A percentile compares a stretch with the other conserved stretches of the same genome.
Evolutionary conservation across 2,797 vertebrate species (phyloP).

Genomic region (Lepilemur septentrionalis): DNA sequence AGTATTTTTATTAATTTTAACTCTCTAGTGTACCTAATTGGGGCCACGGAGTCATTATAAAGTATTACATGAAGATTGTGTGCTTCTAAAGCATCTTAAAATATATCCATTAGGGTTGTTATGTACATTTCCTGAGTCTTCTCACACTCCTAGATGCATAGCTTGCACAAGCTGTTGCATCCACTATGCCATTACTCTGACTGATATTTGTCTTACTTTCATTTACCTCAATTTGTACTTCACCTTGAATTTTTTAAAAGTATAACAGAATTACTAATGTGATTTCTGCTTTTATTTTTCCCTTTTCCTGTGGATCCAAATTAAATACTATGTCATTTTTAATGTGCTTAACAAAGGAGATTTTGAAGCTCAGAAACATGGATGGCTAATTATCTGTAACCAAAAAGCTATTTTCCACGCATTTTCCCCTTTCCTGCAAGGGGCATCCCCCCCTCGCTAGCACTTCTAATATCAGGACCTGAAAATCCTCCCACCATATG

Average conservation of each 20-base stretch:
- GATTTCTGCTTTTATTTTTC: slow-evolving; percentile 54
- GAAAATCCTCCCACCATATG: slow-evolving; percentile 75
- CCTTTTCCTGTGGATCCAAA: slow-evolving; percentile 53
- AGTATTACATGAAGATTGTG: slow-evolving; percentile 3
- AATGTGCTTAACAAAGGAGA: slow-evolving; percentile 39
- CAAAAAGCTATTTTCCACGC: background rate
- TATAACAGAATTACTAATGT: background rate
- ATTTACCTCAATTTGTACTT: background rate
- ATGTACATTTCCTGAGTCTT: background rate
- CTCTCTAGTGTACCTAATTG: background rate
- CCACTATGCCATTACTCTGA: background rate
- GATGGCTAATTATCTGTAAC: slow-evolving; percentile 44
- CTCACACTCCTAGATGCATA: background rate
- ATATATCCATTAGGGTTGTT: background rate
- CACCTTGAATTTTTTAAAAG: slow-evolving; percentile 4
- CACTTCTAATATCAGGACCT: slow-evolving; percentile 44
- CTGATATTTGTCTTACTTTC: background rate
- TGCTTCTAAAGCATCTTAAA: slow-evolving; percentile 57
- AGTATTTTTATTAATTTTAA: slow-evolving; percentile 4
- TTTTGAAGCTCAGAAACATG: background rate
- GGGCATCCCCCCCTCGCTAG: background rate
- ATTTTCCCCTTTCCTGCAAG: background rate
- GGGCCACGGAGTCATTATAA: background rate
- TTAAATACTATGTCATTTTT: slow-evolving; percentile 52
- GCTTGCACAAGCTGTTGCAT: background rate